Evolutionary conservation across 53 echinoderm and acorn worm genomes (phyloP).

Genomic region (Mesocentrotus franciscanus): DNA sequence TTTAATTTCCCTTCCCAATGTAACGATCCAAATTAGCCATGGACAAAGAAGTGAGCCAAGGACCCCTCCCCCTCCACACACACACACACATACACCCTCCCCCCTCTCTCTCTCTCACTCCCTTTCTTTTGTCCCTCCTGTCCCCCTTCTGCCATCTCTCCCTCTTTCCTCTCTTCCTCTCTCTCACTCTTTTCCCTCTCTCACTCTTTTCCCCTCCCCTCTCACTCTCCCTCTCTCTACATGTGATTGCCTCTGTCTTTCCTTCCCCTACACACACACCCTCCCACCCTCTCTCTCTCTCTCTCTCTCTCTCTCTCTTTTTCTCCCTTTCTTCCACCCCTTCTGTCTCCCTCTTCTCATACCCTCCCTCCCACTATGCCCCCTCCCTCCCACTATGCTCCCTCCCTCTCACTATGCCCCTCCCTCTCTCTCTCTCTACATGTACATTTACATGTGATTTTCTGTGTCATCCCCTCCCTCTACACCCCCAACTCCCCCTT

Average conservation of each 20-base stretch:
- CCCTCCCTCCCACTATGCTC: background rate
- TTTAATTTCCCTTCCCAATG: constrained; percentile 41
- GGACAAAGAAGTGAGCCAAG: background rate
- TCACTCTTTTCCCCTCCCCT: background rate
- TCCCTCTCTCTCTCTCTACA: background rate
- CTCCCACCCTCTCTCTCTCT: background rate
- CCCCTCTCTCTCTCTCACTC: background rate
- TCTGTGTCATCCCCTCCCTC: too few species aligned
- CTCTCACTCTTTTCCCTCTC: background rate
- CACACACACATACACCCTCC: too few species aligned
- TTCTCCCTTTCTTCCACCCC: background rate
- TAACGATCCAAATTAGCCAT: background rate
- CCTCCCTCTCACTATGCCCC: background rate
- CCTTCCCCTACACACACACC: background rate
- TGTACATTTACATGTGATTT: too few species aligned
- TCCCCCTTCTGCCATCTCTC: background rate
- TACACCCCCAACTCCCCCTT: background rate
- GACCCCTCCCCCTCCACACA: background rate
- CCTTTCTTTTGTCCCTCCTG: too few species aligned
- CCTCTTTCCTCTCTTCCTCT: background rate
- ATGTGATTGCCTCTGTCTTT: background rate
- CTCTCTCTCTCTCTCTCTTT: background rate
- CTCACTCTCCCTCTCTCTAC: background rate
- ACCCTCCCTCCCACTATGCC: background rate
- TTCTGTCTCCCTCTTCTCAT: background rate